These are phyloP conservation scores for Drosophila tripunctata DNA, from an alignment of 2,888 invertebrate species.

Conservation along the genomic window DNA sequence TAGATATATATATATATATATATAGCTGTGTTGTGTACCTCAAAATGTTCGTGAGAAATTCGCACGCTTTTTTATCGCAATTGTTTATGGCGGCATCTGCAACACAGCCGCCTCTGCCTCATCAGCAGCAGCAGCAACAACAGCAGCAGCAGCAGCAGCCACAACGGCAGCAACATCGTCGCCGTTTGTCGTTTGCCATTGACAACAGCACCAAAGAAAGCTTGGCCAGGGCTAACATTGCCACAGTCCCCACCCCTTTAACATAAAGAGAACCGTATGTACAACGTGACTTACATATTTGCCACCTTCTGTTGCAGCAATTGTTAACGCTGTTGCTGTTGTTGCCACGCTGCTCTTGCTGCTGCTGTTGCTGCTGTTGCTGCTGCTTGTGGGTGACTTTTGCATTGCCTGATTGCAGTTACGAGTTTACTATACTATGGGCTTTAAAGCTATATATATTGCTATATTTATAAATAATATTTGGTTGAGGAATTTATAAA, in stretches of 20 bases:
- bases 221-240: slow-evolving; percentile 40
- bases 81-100: slow-evolving; percentile 79
- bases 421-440: no score
- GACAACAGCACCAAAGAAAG: slow-evolving; percentile 75
- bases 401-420: slow-evolving; percentile 63
- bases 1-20: not conserved
- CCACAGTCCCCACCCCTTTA: slow-evolving; percentile 19
- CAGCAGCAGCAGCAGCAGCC: slow-evolving; percentile 28
- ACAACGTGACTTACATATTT: slow-evolving; percentile 79
- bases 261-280: slow-evolving; percentile 19
- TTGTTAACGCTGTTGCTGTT: slow-evolving; percentile 13
- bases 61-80: slow-evolving; percentile 79
- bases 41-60: slow-evolving; percentile 77
- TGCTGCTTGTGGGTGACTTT: slow-evolving; percentile 70
- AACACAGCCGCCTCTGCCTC: slow-evolving; percentile 33
- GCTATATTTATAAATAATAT: no score
- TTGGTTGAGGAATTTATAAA: no score
- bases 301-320: slow-evolving; percentile 66
- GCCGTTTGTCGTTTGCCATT: slow-evolving; percentile 66
- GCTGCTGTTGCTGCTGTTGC: slow-evolving; percentile 46
- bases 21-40: slow-evolving; percentile 16
- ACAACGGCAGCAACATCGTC: slow-evolving; percentile 37
- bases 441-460: no score
- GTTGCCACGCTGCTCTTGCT: slow-evolving; percentile 59
- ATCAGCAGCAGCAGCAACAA: slow-evolving; percentile 37